Conservation (phyloP, 2,113 vertebrate species). For the Campylomormyrus numenius region DNA sequence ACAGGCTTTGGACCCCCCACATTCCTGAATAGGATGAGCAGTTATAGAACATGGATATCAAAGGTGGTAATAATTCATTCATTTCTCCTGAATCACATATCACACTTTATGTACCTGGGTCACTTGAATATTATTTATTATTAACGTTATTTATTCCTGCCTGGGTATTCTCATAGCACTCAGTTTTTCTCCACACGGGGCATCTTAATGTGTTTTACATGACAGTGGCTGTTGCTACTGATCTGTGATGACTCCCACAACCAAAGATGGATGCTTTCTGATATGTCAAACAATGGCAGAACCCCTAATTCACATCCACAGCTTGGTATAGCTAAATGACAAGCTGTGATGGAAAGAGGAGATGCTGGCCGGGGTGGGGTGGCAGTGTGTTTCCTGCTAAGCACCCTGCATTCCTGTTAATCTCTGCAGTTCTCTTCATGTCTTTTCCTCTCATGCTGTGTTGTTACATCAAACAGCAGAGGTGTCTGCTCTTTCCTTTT, state of each 20-base stretch:
- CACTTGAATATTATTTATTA: not conserved
- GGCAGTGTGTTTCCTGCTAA: not conserved
- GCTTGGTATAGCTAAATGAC: constrained; percentile 5
- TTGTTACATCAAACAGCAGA: not conserved
- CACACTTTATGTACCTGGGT: not conserved
- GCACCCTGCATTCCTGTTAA: not conserved
- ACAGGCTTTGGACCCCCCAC: not conserved
- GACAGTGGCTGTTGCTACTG: constrained; percentile 17
- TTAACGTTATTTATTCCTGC: not conserved
- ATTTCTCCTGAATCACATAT: not conserved
- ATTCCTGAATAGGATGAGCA: not conserved
- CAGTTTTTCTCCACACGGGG: not conserved
- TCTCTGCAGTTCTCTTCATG: not conserved
- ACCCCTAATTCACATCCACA: not conserved
- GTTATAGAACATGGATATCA: not conserved
- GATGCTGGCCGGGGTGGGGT: not conserved
- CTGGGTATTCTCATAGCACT: not conserved
- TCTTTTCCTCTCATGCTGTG: not conserved
- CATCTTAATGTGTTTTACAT: constrained; percentile 31
- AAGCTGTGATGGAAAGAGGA: constrained; percentile 7
- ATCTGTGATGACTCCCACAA: constrained; percentile 18
- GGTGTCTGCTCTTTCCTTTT: not conserved
- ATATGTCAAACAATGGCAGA: constrained; percentile 4
- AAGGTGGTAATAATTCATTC: not conserved
- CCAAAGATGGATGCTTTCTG: constrained; percentile 4